Conservation (phyloP, 2,888 invertebrate genomes). For the Aquatica leii region DNA sequence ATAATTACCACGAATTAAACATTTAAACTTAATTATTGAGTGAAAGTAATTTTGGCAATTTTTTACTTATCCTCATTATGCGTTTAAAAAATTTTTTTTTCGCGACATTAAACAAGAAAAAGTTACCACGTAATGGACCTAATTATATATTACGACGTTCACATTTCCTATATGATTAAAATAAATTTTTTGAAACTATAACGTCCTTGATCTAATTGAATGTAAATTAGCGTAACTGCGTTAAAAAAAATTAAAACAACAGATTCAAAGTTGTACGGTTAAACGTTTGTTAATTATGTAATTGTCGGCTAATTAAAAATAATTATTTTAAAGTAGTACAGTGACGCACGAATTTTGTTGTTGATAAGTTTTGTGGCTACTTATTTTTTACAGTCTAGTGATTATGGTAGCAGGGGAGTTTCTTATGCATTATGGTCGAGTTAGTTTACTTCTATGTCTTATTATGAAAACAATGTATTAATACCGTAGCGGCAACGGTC, state of each 20-base stretch:
- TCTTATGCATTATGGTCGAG: slow-evolving; percentile 37
- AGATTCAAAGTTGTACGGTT: background rate
- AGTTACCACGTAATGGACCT: no score
- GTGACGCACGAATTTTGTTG: no score
- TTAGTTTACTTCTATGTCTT: slow-evolving; percentile 42
- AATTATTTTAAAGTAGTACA: background rate
- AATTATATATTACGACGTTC: no score
- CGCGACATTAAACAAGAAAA: no score
- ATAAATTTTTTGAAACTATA: no score
- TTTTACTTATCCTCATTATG: no score
- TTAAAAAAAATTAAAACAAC: background rate
- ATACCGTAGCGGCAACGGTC: background rate
- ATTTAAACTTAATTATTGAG: no score
- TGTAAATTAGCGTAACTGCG: background rate
- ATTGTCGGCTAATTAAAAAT: background rate
- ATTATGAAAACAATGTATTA: slow-evolving; percentile 40
- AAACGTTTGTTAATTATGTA: background rate
- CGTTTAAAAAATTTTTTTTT: no score
- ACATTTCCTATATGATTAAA: no score
- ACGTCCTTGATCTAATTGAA: background rate
- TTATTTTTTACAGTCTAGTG: slow-evolving; percentile 48
- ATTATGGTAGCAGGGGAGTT: slow-evolving; percentile 36
- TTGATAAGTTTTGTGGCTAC: slow-evolving; percentile 37
- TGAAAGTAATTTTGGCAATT: no score
- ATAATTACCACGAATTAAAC: no score